Conservation (phyloP, 2,113 vertebrate species). For the Pteronura brasiliensis region DNA sequence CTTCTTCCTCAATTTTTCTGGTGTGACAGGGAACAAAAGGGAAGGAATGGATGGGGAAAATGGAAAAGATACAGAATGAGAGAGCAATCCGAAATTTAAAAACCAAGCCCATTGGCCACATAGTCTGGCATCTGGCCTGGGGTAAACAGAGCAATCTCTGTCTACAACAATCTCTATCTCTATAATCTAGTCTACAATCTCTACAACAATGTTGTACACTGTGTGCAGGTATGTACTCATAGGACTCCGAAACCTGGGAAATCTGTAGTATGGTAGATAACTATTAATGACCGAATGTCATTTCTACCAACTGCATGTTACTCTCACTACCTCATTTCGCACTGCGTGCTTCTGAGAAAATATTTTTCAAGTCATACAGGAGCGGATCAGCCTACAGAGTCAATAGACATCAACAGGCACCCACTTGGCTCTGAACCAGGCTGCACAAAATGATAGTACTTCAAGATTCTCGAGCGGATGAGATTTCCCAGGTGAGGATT, state of each 20-base stretch:
- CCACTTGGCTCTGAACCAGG: not conserved
- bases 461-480: not conserved
- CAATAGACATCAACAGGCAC: not conserved
- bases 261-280: not conserved
- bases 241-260: not conserved
- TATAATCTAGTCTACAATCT: too few relatives aligned
- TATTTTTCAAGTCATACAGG: not conserved
- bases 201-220: too few relatives aligned
- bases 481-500: not conserved
- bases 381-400: not conserved
- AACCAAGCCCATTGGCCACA: not conserved
- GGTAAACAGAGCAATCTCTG: not conserved
- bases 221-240: not conserved
- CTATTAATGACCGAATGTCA: not conserved
- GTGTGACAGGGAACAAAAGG: not conserved
- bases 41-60: not conserved
- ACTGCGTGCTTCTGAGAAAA: not conserved
- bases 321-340: not conserved
- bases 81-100: not conserved
- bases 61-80: not conserved
- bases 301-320: not conserved
- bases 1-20: not conserved
- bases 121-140: not conserved
- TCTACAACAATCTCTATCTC: too few relatives aligned
- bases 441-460: not conserved